Evolutionary conservation across 2,113 vertebrate species (phyloP).

Genomic region (Petrocephalus zakoni): DNA sequence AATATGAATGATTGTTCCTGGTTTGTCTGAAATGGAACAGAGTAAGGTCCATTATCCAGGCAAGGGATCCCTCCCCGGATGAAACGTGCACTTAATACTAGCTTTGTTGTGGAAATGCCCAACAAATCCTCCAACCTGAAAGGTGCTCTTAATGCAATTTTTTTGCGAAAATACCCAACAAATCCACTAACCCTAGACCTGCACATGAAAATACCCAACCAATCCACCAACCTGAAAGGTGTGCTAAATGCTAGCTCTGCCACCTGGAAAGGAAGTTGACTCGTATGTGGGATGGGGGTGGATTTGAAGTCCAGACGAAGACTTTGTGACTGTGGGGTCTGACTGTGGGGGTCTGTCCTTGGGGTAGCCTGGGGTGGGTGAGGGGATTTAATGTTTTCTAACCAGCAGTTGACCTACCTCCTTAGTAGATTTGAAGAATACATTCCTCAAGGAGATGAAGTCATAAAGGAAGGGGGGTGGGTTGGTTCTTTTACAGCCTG

Average conservation of each 20-base stretch:
- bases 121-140: neutral
- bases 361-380: neutral
- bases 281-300: neutral
- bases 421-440: neutral
- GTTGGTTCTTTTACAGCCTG: neutral
- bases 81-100: neutral
- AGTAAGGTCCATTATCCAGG: neutral
- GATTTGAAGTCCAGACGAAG: neutral
- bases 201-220: neutral
- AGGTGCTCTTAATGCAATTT: no score
- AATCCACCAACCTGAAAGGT: neutral
- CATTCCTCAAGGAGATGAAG: neutral
- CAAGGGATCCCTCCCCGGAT: neutral
- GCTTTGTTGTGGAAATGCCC: neutral
- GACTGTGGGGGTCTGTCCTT: neutral
- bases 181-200: neutral
- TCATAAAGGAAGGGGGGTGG: neutral
- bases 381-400: no score
- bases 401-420: neutral
- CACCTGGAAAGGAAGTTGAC: neutral
- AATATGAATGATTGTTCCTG: neutral
- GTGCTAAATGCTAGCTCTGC: neutral
- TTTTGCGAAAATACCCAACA: neutral
- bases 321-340: neutral
- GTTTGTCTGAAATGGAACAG: neutral